Evolutionary conservation across 2,797 vertebrate species (phyloP), one percentile per base, ranked within the genome.

Genomic region (Enteromius unitaeniatus): DNA sequence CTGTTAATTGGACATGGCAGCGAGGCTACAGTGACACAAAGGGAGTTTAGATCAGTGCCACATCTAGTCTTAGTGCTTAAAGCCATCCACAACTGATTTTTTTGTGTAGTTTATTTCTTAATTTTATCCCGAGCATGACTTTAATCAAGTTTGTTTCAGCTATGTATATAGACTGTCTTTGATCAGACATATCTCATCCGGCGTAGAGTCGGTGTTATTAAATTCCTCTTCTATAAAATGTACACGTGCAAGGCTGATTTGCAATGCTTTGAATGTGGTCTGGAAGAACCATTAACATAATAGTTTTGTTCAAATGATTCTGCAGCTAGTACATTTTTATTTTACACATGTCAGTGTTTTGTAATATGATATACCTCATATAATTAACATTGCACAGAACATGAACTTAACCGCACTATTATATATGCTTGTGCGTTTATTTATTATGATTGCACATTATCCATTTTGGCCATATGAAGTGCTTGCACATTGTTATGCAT

Each of bases 81-180:
- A 76, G 34, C n/a, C 23, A 51, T 19, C 42, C 1, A 28, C 10
- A 78, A 37, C 11, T 5, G 28, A 23, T 62, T 42, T 40, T 45
- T 31, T 76, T 37, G 31, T 53, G 4, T 15, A 42, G n/a, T 31
- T 42, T 67, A 67, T 81, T 79, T 79, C 42, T 58, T 53, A 37
- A 51, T 84, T 76, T 78, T 26, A 19, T 40, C 19, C 26, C 0
- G 14, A 31, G 68, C 37, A 23, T 17, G 58, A n/a, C 58, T 80
- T 81, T 73, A 86, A 74, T 89, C 40, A 81, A 81, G 68, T 86
- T n/a, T 69, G 67, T 79, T 73, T 83, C 60, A 68, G 74, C 45
- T 40, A n/a, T 73, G 75, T 75, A 40, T 76, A 47, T 67, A 85
- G 75, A 78, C 79, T 68, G 40, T 53, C 82, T 88, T 88, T 89